Percentiles rank a stretch among this genome's conserved stretches.
These are phyloP conservation scores for Acanthopleura granulata DNA, from an alignment of 2,888 invertebrate species.

Conservation along the genomic window DNA sequence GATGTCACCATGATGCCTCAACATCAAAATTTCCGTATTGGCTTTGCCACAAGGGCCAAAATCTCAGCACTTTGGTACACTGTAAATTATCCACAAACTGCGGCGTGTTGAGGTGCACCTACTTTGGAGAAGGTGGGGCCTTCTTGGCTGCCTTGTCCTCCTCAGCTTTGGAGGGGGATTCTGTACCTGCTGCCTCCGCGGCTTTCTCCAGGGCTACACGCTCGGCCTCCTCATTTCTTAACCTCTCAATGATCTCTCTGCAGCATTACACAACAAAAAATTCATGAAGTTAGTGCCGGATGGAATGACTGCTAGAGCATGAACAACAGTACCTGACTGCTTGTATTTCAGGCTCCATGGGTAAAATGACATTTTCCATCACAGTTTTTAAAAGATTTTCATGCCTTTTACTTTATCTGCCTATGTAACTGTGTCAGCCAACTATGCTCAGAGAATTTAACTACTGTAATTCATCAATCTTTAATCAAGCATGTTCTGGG, in stretches of 20 bases:
- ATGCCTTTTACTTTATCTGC: too few relatives aligned
- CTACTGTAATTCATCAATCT: too few relatives aligned
- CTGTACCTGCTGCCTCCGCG: constrained; percentile 31
- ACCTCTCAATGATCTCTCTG: constrained; percentile 41
- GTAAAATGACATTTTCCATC: too few relatives aligned
- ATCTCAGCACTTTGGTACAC: background rate
- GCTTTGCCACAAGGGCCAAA: too few relatives aligned
- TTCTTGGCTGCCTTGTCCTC: constrained; percentile 40
- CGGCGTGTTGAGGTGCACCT: constrained; percentile 19
- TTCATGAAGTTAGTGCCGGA: background rate
- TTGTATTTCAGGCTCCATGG: too few relatives aligned
- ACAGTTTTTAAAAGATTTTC: too few relatives aligned
- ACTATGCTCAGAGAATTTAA: too few relatives aligned
- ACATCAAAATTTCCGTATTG: too few relatives aligned
- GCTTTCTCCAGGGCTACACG: constrained; percentile 43
- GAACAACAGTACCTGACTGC: background rate
- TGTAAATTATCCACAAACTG: background rate
- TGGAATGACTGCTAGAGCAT: background rate
- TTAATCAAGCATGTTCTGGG: too few relatives aligned
- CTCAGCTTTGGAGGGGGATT: constrained; percentile 22
- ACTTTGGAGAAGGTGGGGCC: constrained; percentile 40
- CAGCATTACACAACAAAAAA: background rate
- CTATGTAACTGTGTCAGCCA: too few relatives aligned
- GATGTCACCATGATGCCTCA: too few relatives aligned
- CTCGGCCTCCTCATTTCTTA: constrained; percentile 49